Evolutionary conservation across 1,140 invertebrate species (phyloP).

Genomic region (Ephestia elutella): DNA sequence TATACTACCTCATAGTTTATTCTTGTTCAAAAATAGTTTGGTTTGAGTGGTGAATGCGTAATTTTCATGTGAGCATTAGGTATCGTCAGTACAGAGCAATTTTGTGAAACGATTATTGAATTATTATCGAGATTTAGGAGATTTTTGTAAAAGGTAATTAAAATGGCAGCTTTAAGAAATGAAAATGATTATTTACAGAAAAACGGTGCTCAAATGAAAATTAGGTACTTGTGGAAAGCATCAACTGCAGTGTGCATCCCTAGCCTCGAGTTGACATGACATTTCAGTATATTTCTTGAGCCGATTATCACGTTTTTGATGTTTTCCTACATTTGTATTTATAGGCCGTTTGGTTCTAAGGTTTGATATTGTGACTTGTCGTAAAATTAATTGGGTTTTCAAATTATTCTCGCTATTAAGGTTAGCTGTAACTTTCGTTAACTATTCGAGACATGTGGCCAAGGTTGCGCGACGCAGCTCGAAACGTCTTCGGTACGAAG

Average conservation of each 20-base stretch:
- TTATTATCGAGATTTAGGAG: neutral
- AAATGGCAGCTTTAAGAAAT: neutral
- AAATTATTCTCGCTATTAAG: conserved; percentile 45
- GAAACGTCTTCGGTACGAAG: neutral
- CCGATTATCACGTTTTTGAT: conserved; percentile 36
- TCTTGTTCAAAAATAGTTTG: conserved; percentile 6
- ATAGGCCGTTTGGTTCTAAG: conserved; percentile 45
- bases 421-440: conserved; percentile 29
- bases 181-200: neutral
- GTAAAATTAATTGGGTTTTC: conserved; percentile 49
- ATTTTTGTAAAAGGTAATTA: neutral
- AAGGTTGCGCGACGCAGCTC: neutral
- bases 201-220: neutral
- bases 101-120: neutral
- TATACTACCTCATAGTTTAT: conserved; percentile 20
- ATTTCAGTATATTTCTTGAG: conserved; percentile 28
- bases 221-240: neutral
- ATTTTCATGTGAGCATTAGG: neutral
- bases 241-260: neutral
- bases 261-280: neutral
- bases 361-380: conserved; percentile 62
- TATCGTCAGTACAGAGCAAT: neutral
- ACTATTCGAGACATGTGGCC: conserved; percentile 5
- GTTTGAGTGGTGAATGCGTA: neutral
- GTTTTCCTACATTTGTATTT: conserved; percentile 39